Conservation (phyloP, 2,888 invertebrate genomes). For the Lapara coniferarum region DNA sequence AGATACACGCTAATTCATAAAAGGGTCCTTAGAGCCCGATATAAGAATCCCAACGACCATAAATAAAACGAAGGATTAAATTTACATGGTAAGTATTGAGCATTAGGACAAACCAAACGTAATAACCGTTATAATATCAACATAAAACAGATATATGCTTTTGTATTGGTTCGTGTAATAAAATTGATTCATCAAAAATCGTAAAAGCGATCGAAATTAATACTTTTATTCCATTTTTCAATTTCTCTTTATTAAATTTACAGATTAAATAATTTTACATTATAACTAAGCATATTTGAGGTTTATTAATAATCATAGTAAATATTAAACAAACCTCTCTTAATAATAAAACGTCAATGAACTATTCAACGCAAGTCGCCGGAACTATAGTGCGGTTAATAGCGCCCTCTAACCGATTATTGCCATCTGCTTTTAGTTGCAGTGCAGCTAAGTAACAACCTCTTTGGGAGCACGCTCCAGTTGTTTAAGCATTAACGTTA, state of each 20-base stretch:
- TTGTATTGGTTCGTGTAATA: too few relatives aligned
- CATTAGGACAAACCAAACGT: too few relatives aligned
- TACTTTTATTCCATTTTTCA: not conserved
- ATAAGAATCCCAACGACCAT: not conserved
- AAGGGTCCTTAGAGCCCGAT: not conserved
- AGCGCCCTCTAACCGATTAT: slow-evolving; percentile 34
- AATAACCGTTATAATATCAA: too few relatives aligned
- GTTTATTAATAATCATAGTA: too few relatives aligned
- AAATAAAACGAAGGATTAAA: not conserved
- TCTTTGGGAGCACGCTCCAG: not conserved
- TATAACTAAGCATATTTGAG: too few relatives aligned
- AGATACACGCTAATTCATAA: not conserved
- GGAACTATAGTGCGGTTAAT: slow-evolving; percentile 32
- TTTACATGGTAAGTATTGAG: too few relatives aligned
- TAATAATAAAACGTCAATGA: slow-evolving; percentile 31
- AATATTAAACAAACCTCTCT: not conserved
- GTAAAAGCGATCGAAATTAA: too few relatives aligned
- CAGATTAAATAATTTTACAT: too few relatives aligned
- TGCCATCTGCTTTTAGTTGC: slow-evolving; percentile 31
- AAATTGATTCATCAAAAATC: not conserved
- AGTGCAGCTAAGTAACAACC: slow-evolving; percentile 10
- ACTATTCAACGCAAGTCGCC: slow-evolving; percentile 33
- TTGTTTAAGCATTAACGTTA: slow-evolving; percentile 15
- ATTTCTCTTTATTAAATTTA: too few relatives aligned
- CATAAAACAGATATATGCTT: too few relatives aligned